Evolutionary conservation across 1,140 invertebrate genomes (phyloP).

Genomic region (Aculops lycopersici): DNA sequence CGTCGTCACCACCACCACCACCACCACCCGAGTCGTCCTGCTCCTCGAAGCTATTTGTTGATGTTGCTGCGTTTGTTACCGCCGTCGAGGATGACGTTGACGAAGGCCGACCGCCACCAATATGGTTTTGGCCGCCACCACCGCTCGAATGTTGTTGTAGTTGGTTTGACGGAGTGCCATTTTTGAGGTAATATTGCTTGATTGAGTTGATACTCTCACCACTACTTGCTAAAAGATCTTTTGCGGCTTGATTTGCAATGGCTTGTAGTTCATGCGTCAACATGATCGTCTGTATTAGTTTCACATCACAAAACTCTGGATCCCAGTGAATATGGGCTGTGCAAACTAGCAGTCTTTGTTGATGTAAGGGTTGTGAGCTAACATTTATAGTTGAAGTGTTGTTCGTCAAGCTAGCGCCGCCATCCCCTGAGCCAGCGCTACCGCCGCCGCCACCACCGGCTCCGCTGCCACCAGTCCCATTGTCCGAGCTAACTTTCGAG

Average conservation of each 20-base stretch:
- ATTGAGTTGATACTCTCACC: neutral
- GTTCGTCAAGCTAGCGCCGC: neutral
- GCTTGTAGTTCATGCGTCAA: conserved; percentile 47
- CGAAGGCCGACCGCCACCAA: conserved; percentile 15
- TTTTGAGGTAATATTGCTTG: neutral
- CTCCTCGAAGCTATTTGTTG: conserved; percentile 2
- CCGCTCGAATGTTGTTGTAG: neutral
- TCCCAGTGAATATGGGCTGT: conserved; percentile 99
- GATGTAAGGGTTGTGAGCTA: neutral
- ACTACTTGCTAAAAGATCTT: conserved; percentile 16
- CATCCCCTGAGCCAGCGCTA: neutral
- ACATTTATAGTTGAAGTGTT: conserved; percentile 1
- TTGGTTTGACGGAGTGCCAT: neutral
- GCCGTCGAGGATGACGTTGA: too few species aligned
- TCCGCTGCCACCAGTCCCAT: neutral
- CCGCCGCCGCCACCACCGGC: neutral
- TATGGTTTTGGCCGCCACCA: conserved; percentile 4
- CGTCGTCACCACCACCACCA: conserved; percentile 29
- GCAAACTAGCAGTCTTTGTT: conserved; percentile 60
- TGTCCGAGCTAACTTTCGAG: neutral
- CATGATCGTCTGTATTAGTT: conserved; percentile 98
- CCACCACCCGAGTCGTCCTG: conserved; percentile 13
- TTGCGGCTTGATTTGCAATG: conserved; percentile 39
- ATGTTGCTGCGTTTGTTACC: neutral
- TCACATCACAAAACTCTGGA: conserved; percentile 98